Evolutionary conservation across 2,113 vertebrate genomes (phyloP).

Genomic region (Montifringilla adamsi): DNA sequence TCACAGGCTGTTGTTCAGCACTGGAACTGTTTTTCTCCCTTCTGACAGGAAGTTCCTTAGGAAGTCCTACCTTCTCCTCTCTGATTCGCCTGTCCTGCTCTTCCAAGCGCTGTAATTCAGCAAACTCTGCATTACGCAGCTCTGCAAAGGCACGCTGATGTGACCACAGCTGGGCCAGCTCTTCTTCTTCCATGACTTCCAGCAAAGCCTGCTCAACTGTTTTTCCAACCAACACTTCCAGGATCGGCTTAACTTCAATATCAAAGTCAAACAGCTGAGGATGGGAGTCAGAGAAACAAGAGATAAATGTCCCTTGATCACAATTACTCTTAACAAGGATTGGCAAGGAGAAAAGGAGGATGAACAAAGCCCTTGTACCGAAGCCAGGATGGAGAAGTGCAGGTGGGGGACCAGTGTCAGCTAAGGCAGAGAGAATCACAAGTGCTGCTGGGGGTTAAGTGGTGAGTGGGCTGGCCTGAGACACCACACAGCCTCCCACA

Average conservation of each 20-base stretch:
- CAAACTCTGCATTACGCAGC: slow-evolving; percentile 78
- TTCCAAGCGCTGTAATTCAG: slow-evolving; percentile 87
- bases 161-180: slow-evolving; percentile 79
- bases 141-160: slow-evolving; percentile 44
- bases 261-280: slow-evolving; percentile 93
- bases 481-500: neutral
- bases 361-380: neutral
- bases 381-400: neutral
- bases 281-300: neutral
- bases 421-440: neutral
- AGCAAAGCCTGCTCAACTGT: slow-evolving; percentile 88
- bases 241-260: slow-evolving; percentile 85
- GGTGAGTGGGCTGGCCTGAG: neutral
- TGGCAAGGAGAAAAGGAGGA: neutral
- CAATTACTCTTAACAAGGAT: neutral
- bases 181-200: slow-evolving; percentile 95
- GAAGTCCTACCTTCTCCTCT: slow-evolving; percentile 51
- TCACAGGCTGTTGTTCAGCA: neutral
- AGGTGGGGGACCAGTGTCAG: neutral
- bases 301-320: neutral
- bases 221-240: slow-evolving; percentile 92
- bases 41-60: neutral
- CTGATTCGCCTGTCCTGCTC: slow-evolving; percentile 83
- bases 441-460: neutral
- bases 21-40: neutral